phyloP scores from a whole-genome alignment of 2,888 invertebrate species.

The Lithophane semibrunnea region DNA sequence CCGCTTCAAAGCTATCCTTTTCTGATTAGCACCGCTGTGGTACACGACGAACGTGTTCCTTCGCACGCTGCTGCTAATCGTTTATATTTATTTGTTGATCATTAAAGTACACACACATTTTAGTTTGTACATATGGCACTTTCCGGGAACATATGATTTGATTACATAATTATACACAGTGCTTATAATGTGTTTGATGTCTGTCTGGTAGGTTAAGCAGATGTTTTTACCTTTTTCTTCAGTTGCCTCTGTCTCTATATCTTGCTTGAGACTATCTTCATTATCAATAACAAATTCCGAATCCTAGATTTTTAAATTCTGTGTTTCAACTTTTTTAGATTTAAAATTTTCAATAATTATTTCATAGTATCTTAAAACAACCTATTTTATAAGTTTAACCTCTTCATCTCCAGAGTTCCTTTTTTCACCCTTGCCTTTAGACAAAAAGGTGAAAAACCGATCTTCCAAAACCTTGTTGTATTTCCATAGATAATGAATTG shows the following conservation, averaged over 20 bases:
- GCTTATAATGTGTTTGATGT: constrained; percentile 18
- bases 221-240: neutral
- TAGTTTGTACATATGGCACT: constrained; percentile 40
- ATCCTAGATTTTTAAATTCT: neutral
- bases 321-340: neutral
- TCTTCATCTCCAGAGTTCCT: neutral
- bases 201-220: constrained; percentile 16
- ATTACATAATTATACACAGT: constrained; percentile 41
- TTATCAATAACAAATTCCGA: neutral
- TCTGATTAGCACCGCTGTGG: constrained; percentile 56
- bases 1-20: constrained; percentile 56
- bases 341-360: neutral
- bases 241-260: constrained; percentile 2
- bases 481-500: constrained; percentile 25
- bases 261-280: neutral
- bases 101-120: constrained; percentile 43
- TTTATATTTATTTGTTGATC: constrained; percentile 58
- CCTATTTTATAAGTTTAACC: neutral
- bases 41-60: constrained; percentile 55
- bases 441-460: neutral
- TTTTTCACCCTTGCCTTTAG: neutral
- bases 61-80: constrained; percentile 57
- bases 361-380: neutral
- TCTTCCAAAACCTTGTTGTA: constrained; percentile 6
- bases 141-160: constrained; percentile 30